These are phyloP conservation scores for Deroptyus accipitrinus DNA, from an alignment of 2,113 vertebrate genomes.

Conservation along the genomic window DNA sequence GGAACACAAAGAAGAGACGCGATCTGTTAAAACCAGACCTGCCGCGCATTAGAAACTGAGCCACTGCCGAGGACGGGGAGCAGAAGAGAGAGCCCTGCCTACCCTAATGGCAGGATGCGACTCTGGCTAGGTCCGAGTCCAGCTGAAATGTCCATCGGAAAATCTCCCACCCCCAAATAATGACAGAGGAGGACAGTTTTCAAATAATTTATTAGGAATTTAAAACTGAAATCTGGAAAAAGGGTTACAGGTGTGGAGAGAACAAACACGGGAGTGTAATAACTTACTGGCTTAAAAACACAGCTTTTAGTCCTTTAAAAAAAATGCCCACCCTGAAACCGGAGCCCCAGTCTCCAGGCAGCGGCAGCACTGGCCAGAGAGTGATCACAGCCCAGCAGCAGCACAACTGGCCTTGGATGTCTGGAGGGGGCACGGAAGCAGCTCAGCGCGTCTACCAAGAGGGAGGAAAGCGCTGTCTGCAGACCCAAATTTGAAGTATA, in stretches of 20 bases:
- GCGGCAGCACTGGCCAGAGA: conserved; percentile 53
- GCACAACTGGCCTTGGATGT: conserved; percentile 34
- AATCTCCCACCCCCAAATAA: not conserved
- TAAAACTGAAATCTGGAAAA: conserved; percentile 90
- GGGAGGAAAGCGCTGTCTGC: conserved; percentile 61
- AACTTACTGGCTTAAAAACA: conserved; percentile 83
- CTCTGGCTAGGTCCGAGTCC: not conserved
- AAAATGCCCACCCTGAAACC: conserved; percentile 77
- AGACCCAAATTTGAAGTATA: conserved; percentile 70
- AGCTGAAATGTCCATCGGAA: not conserved
- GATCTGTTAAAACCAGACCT: not conserved
- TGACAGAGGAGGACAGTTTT: conserved; percentile 77
- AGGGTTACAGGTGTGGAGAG: conserved; percentile 92
- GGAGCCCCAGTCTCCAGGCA: conserved; percentile 67
- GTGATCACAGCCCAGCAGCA: conserved; percentile 51
- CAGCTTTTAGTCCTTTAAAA: conserved; percentile 76
- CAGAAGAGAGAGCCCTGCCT: not conserved
- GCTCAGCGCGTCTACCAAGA: conserved; percentile 44
- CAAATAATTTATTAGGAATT: conserved; percentile 99
- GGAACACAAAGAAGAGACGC: not conserved
- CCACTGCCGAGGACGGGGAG: not conserved
- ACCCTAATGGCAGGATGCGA: not conserved
- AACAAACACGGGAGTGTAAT: conserved; percentile 82
- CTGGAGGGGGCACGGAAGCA: conserved; percentile 59
- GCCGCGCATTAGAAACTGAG: not conserved